Conservation (phyloP, 1,140 invertebrate species). For the Saccostrea glomerata region DNA sequence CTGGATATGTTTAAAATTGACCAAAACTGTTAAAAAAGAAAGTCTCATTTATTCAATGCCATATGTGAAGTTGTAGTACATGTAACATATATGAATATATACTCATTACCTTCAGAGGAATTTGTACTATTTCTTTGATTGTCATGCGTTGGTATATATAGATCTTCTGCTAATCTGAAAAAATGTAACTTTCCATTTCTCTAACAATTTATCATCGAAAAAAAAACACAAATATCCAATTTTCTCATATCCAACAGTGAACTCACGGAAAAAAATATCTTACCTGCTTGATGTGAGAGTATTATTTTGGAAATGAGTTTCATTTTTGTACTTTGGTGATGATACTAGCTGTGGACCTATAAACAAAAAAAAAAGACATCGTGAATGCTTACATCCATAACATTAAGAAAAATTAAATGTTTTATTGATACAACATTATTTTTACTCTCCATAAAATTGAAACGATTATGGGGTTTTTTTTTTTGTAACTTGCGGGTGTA, state of each 20-base stretch:
- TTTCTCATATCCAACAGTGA: neutral
- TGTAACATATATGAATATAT: neutral
- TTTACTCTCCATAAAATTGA: too few species aligned
- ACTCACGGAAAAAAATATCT: too few species aligned
- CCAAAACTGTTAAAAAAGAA: conserved; percentile 34
- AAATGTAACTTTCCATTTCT: neutral
- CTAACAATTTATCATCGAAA: neutral
- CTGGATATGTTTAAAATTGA: conserved; percentile 14
- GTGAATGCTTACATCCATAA: too few species aligned
- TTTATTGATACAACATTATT: too few species aligned
- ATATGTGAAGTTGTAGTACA: too few species aligned
- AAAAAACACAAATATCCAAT: neutral
- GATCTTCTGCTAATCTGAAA: neutral
- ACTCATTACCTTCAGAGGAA: neutral
- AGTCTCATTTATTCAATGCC: neutral
- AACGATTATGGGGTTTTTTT: too few species aligned
- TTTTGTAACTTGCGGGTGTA: too few species aligned
- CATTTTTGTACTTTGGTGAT: conserved; percentile 36
- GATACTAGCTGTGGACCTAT: conserved; percentile 45
- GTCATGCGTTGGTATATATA: neutral
- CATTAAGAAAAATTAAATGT: too few species aligned
- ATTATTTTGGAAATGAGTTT: conserved; percentile 11
- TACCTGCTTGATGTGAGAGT: neutral
- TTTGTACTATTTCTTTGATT: neutral
- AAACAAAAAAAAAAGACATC: neutral